These are phyloP conservation scores for Probosciger aterrimus DNA, from an alignment of 2,113 vertebrate species.

Conservation along the genomic window DNA sequence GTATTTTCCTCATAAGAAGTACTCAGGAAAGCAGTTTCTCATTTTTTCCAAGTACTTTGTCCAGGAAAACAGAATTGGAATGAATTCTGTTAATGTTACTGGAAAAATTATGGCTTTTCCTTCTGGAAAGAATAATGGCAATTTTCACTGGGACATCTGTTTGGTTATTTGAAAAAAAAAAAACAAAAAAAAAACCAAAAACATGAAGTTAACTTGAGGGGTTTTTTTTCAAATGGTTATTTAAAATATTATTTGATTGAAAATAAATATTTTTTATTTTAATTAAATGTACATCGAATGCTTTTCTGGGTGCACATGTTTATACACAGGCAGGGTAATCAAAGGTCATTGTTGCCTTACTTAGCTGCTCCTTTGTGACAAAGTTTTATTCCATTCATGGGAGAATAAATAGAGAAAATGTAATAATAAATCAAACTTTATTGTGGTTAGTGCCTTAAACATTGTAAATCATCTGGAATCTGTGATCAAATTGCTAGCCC, in stretches of 20 bases:
- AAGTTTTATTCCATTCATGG: background rate
- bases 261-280: background rate
- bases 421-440: slow-evolving; percentile 11
- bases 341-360: background rate
- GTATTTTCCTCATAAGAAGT: background rate
- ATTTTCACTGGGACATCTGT: slow-evolving; percentile 16
- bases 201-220: background rate
- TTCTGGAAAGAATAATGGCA: slow-evolving; percentile 42
- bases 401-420: background rate
- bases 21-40: background rate
- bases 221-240: background rate
- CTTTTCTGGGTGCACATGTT: background rate
- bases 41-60: slow-evolving; percentile 34
- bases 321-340: background rate
- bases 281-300: background rate
- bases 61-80: slow-evolving; percentile 37
- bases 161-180: background rate
- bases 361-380: background rate
- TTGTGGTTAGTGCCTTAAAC: slow-evolving; percentile 18
- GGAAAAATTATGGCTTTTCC: slow-evolving; percentile 20
- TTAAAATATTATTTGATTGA: background rate
- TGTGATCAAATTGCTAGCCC: slow-evolving; percentile 1
- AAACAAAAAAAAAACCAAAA: background rate
- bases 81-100: slow-evolving; percentile 29
- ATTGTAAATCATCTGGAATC: slow-evolving; percentile 32